Percentiles rank a stretch among this genome's conserved stretches.
These are phyloP conservation scores for Pollenia labialis DNA, from an alignment of 2,888 invertebrate species.

Conservation along the genomic window DNA sequence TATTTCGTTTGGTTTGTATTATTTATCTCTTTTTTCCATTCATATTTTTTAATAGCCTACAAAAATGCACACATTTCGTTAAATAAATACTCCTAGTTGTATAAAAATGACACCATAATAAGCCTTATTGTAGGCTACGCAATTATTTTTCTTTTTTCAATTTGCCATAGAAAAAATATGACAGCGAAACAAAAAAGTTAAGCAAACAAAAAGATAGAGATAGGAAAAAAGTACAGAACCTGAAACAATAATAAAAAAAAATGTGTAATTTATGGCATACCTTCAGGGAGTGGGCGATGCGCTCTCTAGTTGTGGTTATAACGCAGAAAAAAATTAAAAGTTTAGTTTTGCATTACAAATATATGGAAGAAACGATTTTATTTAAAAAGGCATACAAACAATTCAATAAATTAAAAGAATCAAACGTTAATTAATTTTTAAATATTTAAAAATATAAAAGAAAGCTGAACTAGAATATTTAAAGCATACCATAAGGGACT, in stretches of 20 bases:
- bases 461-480: no score
- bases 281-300: slow-evolving; percentile 53
- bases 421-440: no score
- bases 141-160: slow-evolving; percentile 34
- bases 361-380: no score
- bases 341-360: no score
- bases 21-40: slow-evolving; percentile 4
- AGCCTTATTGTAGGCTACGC: slow-evolving; percentile 49
- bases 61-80: slow-evolving; percentile 7
- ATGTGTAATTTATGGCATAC: slow-evolving; percentile 55
- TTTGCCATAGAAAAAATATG: slow-evolving; percentile 11
- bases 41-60: slow-evolving; percentile 17
- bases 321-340: slow-evolving; percentile 1
- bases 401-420: no score
- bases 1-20: slow-evolving; percentile 55
- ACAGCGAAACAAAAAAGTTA: not conserved
- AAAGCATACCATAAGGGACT: no score
- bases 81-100: slow-evolving; percentile 21
- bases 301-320: slow-evolving; percentile 32
- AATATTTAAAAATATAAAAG: no score
- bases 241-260: slow-evolving; percentile 42
- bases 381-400: no score
- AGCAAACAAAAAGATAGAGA: slow-evolving; percentile 18
- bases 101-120: slow-evolving; percentile 54
- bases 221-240: not conserved